Evolutionary conservation across 2,888 invertebrate genomes (phyloP), one percentile per base, ranked within the genome.

Genomic region (Chaitophorus viminalis): DNA sequence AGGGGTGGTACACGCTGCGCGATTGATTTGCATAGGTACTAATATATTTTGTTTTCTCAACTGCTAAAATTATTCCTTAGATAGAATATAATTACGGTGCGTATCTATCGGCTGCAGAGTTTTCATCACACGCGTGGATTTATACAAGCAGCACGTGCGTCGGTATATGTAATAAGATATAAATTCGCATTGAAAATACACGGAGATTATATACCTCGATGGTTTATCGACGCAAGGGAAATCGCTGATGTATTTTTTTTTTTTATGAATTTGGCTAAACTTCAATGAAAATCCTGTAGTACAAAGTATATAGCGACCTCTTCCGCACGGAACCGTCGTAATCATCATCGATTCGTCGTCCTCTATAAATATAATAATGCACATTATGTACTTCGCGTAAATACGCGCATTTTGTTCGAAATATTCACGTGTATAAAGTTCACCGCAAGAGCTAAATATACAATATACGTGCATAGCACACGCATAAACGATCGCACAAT

Each of bases 41-140:
- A 68, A 68, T n/a, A n/a, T n/a, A n/a, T n/a, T 68, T 68, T 68
- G 68, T 68, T 68, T 68, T 68, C 68, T n/a, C 68, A 29, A 68
- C 68, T 11, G 68, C 68, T 29, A 68, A 68, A 68, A 68, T 68
- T 68, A 68, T 29, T 68, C 68, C 68, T 68, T 29, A 68, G 29
- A 29, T 68, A 68, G 29, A 68, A 68, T 29, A 68, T 68, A 29
- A 68, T 60, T 60, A 60, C 60, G 60, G 21, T 9, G 60, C 25
- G 4, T 25, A 60, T 54, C 54, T 18, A 54, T 25, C 18, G 54
- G 65, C 8, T 1, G 21, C 65, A 39, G 36, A 60, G 6, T 60
- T 21, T 21, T 60, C 25, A n/a, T n/a, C 65, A 6, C 9, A 65
- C n/a, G 65, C 25, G 54, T 54, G 18, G 11, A 11, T 14, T 25